Percentiles rank a stretch among this genome's conserved stretches.
Conservation (phyloP, 2,113 vertebrate species). For the Lipotes vexillifer region DNA sequence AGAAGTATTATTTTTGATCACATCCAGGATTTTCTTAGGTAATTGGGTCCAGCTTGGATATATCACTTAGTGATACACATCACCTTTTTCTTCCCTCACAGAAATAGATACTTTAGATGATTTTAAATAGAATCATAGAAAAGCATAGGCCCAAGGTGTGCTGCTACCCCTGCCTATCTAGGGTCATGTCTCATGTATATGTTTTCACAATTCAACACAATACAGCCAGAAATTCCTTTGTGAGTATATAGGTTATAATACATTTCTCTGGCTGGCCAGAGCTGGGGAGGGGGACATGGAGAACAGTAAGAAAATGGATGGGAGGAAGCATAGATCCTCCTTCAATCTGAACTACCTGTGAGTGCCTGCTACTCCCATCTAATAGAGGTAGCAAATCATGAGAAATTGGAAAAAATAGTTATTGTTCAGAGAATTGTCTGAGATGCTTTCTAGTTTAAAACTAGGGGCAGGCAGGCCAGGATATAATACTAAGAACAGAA, state of each 20-base stretch:
- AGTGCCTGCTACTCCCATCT: neutral
- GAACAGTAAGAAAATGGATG: neutral
- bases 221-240: neutral
- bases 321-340: neutral
- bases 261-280: neutral
- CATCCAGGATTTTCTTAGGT: neutral
- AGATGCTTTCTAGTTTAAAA: slow-evolving; percentile 57
- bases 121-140: neutral
- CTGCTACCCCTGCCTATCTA: neutral
- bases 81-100: neutral
- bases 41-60: neutral
- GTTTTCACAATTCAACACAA: neutral
- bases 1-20: neutral
- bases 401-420: slow-evolving; percentile 48
- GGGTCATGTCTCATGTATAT: neutral
- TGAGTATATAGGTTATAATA: neutral
- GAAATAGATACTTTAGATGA: neutral
- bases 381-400: slow-evolving; percentile 4
- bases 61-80: neutral
- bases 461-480: neutral
- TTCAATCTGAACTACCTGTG: neutral
- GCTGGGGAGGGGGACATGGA: neutral
- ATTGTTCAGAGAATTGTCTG: slow-evolving; percentile 44
- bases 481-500: slow-evolving; percentile 25
- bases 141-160: neutral